Base-by-base conservation (phyloP, 2,888 invertebrate species). In the Formica aserva region DNA sequence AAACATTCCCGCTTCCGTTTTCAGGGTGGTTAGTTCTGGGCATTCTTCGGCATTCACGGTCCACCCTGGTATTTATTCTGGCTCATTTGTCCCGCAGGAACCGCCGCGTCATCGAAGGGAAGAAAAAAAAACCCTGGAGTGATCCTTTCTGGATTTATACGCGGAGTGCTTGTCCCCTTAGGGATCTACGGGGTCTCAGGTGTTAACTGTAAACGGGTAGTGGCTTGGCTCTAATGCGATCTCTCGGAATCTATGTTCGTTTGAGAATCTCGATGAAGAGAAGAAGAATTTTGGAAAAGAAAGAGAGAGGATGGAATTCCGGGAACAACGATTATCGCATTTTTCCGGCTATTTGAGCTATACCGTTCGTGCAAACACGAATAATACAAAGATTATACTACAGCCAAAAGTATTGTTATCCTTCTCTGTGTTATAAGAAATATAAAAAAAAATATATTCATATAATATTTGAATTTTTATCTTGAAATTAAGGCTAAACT, bases 191-290 rank as follows among this genome's bases (percentile, higher is more conserved):
- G 80, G 88, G 87, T 83, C 90, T 91, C 91, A 92, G 92, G 92
- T 92, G 92, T 91, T 91, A 91, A 91, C 87, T 87, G 89, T 91
- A 91, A 91, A 81, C 83, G 84, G 85, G 81, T 77, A 85, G 82
- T 84, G 87, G 72, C 67, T 55, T 87, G 84, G 75, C 84, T 82
- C 69, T 83, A 89, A 88, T 71, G 82, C 77, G 77, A 83, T 75
- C 81, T 77, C 84, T 82, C 76, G 81, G 76, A 72, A 80, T 84
- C 60, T 75, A 72, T 63, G 26, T 55, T 87, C 74, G 57, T 67
- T 77, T 77, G 48, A 55, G 80, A 85, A 85, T 35, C 18, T 41
- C 76, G 18, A 75, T 29, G 13, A 35, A 13, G 18, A 60, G 29
- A 57, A 62, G 29, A 57, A 55, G 18, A 80, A 76, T 41, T 66